phyloP scores from a whole-genome alignment of 2,888 invertebrate species.

The Tiliacea citrago region DNA sequence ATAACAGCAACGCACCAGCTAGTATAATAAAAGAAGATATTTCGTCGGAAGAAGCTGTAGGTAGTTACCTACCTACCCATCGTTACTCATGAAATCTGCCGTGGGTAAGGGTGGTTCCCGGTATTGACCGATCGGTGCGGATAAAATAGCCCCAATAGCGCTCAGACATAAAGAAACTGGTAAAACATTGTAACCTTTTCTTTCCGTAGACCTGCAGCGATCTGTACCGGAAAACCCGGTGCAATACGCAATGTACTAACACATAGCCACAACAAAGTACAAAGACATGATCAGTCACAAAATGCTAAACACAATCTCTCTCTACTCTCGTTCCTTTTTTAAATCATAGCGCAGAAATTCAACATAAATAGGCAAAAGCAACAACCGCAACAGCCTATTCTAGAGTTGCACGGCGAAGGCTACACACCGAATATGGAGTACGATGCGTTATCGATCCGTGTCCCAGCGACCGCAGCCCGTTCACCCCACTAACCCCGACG shows the following conservation, averaged over 20 bases:
- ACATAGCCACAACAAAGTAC: background rate
- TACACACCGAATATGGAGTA: slow-evolving; percentile 65
- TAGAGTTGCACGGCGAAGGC: slow-evolving; percentile 65
- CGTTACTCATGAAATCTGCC: background rate
- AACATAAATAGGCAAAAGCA: slow-evolving; percentile 40
- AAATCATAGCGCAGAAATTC: slow-evolving; percentile 3
- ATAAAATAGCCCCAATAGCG: no score
- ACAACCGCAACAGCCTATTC: slow-evolving; percentile 57
- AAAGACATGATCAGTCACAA: background rate
- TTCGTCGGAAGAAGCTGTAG: background rate
- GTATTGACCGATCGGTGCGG: background rate
- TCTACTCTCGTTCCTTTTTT: slow-evolving; percentile 7
- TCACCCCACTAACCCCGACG: slow-evolving; percentile 84
- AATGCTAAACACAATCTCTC: background rate
- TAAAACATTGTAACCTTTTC: background rate
- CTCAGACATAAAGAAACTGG: background rate
- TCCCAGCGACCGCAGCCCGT: slow-evolving; percentile 75
- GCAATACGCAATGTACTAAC: background rate
- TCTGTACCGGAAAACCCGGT: background rate
- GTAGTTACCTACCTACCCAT: background rate
- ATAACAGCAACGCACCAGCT: background rate
- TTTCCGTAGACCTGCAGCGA: background rate
- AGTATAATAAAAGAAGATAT: background rate
- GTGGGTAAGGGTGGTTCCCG: background rate
- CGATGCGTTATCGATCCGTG: slow-evolving; percentile 80